These are phyloP conservation scores for Bilobella aurantiaca DNA, from an alignment of 1,140 invertebrate genomes.

Conservation along the genomic window DNA sequence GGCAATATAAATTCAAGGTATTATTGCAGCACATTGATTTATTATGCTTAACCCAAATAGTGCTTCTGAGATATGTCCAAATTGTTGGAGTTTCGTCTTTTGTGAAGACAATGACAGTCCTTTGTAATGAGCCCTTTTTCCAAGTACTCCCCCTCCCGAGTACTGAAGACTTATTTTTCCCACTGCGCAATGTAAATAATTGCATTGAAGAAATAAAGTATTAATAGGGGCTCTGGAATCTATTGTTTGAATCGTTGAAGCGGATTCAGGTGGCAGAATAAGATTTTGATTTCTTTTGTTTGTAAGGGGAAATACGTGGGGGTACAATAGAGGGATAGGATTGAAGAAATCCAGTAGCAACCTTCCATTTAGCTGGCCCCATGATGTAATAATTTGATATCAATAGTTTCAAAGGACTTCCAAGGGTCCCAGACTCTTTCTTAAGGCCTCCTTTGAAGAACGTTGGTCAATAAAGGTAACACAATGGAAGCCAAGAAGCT, in stretches of 20 bases:
- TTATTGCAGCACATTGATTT: no score
- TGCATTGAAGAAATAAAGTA: background rate
- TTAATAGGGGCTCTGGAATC: background rate
- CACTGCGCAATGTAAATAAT: no score
- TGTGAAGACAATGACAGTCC: no score
- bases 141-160: no score
- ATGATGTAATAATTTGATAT: constrained; percentile 9
- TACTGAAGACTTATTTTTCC: no score
- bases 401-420: background rate
- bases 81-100: no score
- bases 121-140: no score
- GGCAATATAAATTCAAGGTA: no score
- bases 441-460: background rate
- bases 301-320: background rate
- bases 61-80: no score
- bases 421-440: background rate
- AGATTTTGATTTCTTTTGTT: constrained; percentile 1
- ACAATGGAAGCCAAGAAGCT: background rate
- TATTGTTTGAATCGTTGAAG: background rate
- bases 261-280: background rate
- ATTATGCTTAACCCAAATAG: no score
- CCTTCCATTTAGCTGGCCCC: background rate
- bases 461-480: background rate
- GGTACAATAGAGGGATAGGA: background rate
- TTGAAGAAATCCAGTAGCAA: background rate